Conservation (phyloP, 2,113 vertebrate species). For the Callocephalon fimbriatum region DNA sequence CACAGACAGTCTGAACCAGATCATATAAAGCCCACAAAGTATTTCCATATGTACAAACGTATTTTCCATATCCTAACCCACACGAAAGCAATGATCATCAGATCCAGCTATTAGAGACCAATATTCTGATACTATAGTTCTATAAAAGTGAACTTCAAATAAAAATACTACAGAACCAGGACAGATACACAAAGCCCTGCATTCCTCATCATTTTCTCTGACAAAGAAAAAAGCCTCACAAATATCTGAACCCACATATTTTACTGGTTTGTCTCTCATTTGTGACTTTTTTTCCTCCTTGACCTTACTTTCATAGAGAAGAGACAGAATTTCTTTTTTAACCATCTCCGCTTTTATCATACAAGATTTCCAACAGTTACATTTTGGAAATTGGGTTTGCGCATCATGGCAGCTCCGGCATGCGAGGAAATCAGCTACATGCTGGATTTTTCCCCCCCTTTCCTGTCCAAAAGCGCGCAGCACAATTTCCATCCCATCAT, state of each 20-base stretch:
- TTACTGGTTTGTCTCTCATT: background rate
- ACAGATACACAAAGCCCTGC: background rate
- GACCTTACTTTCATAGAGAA: background rate
- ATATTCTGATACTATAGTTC: background rate
- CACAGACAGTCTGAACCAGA: background rate
- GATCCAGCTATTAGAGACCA: background rate
- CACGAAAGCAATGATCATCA: background rate
- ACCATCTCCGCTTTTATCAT: background rate
- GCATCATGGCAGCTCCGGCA: conserved; percentile 35
- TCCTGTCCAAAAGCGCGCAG: conserved; percentile 52
- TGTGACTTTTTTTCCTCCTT: background rate
- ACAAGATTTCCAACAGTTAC: background rate
- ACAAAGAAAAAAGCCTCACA: background rate
- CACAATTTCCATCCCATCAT: conserved; percentile 75
- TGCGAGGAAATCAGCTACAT: conserved; percentile 23
- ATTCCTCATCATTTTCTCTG: background rate
- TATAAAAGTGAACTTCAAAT: background rate
- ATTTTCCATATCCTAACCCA: background rate
- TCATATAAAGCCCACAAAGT: background rate
- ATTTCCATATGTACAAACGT: background rate
- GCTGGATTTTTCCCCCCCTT: background rate
- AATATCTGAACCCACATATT: background rate
- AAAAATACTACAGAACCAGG: background rate
- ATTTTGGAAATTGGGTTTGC: conserved; percentile 8
- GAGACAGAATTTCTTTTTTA: background rate